Conservation (phyloP, 2,888 invertebrate species). For the Tineola bisselliella region DNA sequence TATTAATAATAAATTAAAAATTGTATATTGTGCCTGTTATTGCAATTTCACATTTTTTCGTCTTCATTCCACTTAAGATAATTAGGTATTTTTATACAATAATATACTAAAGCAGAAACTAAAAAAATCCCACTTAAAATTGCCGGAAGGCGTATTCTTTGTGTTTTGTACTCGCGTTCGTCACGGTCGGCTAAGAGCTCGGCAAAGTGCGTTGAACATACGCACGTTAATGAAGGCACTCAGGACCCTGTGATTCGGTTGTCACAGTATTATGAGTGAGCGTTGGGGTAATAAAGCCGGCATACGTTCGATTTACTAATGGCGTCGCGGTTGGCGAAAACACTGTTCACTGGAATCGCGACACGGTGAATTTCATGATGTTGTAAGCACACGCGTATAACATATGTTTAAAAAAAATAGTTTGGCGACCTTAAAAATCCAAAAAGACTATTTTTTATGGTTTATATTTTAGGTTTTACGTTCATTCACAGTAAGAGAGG, state of each 20-base stretch:
- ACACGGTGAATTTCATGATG: not conserved
- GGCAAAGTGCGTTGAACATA: constrained; percentile 28
- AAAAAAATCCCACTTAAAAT: not conserved
- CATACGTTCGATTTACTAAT: constrained; percentile 52
- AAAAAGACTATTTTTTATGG: too few species aligned
- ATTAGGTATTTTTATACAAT: not conserved
- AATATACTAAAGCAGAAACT: not conserved
- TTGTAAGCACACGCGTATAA: not conserved
- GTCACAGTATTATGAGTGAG: constrained; percentile 37
- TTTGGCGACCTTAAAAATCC: not conserved
- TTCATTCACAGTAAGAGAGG: too few species aligned
- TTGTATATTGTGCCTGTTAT: too few species aligned
- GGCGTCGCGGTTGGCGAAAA: constrained; percentile 31
- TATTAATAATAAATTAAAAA: too few species aligned
- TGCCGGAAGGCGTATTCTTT: constrained; percentile 10
- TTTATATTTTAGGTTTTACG: too few species aligned
- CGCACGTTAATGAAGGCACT: constrained; percentile 51
- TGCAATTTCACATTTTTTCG: not conserved
- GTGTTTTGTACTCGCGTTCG: not conserved
- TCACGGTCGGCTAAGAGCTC: constrained; percentile 7
- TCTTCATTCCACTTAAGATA: not conserved
- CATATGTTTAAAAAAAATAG: not conserved
- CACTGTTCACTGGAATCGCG: constrained; percentile 16
- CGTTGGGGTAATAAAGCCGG: constrained; percentile 36
- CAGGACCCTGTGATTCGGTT: constrained; percentile 8